Evolutionary conservation across 2,113 vertebrate genomes (phyloP).

Genomic region (Verasper variegatus): DNA sequence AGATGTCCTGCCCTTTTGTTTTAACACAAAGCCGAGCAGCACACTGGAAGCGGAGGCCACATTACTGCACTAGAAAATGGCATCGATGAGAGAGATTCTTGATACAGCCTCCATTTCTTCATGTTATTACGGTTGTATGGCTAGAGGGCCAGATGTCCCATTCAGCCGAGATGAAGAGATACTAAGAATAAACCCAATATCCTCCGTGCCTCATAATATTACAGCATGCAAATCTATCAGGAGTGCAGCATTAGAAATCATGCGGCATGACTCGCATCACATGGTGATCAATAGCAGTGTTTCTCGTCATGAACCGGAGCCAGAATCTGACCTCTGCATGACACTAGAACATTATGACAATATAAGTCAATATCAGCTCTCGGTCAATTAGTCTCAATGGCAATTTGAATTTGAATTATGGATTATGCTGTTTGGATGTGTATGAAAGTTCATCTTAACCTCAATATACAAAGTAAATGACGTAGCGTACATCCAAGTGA

Average conservation of each 20-base stretch:
- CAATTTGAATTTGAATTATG: too few relatives aligned
- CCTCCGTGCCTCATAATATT: conserved; percentile 12
- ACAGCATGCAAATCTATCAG: not conserved
- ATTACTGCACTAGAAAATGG: conserved; percentile 30
- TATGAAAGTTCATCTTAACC: too few relatives aligned
- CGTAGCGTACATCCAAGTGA: too few relatives aligned
- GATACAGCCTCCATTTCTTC: conserved; percentile 53
- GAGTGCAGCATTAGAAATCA: conserved; percentile 18
- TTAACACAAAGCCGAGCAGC: too few relatives aligned
- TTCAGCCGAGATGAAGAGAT: conserved; percentile 62
- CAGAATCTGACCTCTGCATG: conserved; percentile 16
- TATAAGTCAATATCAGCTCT: conserved; percentile 21
- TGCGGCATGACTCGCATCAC: not conserved
- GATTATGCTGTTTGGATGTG: too few relatives aligned
- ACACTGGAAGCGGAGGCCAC: conserved; percentile 33
- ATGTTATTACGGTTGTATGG: conserved; percentile 42
- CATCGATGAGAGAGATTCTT: conserved; percentile 29
- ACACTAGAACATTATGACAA: conserved; percentile 4
- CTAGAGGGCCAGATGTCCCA: conserved; percentile 67
- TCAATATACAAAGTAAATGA: too few relatives aligned
- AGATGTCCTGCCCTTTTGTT: too few relatives aligned
- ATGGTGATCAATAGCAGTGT: conserved; percentile 11
- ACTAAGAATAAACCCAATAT: conserved; percentile 63
- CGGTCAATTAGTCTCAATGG: not conserved
- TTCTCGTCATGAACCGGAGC: conserved; percentile 7